phyloP scores from a whole-genome alignment of 2,797 vertebrate genomes.

The Catostomus latipinnis region DNA sequence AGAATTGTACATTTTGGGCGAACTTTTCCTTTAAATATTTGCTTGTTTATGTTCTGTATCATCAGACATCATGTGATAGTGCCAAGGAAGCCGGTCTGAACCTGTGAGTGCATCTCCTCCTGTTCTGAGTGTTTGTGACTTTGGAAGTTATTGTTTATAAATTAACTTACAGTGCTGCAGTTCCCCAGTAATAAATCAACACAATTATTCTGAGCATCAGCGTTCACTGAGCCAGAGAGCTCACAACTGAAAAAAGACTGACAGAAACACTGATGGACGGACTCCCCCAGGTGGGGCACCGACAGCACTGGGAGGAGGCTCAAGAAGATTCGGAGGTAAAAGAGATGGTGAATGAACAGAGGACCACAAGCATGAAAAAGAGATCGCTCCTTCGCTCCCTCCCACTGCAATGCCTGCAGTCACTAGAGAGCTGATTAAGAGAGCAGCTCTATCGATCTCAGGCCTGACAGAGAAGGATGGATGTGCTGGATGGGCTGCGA shows the following conservation, averaged over 20 bases:
- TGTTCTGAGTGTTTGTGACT: constrained; percentile 23
- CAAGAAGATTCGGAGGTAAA: constrained; percentile 16
- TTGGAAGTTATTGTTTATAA: constrained; percentile 49
- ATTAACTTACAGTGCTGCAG: constrained; percentile 48
- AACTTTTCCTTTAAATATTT: too few species aligned
- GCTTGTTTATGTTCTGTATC: too few species aligned
- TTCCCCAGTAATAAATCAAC: constrained; percentile 58
- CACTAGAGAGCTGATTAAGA: constrained; percentile 86
- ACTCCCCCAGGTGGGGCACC: background rate
- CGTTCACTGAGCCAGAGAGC: constrained; percentile 20
- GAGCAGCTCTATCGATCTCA: constrained; percentile 81
- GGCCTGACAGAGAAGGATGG: constrained; percentile 78
- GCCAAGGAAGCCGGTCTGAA: too few species aligned
- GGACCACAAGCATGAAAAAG: constrained; percentile 30
- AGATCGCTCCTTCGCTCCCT: constrained; percentile 43
- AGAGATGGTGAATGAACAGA: constrained; percentile 48
- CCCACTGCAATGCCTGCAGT: constrained; percentile 66
- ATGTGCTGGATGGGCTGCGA: constrained; percentile 74
- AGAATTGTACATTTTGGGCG: too few species aligned
- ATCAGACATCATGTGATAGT: too few species aligned
- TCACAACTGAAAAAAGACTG: constrained; percentile 13
- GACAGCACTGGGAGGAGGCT: background rate
- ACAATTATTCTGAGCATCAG: constrained; percentile 45
- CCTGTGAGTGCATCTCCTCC: background rate
- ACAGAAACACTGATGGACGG: background rate